Conservation (phyloP, 2,113 vertebrate genomes). For the Coptodon bakossiorum region DNA sequence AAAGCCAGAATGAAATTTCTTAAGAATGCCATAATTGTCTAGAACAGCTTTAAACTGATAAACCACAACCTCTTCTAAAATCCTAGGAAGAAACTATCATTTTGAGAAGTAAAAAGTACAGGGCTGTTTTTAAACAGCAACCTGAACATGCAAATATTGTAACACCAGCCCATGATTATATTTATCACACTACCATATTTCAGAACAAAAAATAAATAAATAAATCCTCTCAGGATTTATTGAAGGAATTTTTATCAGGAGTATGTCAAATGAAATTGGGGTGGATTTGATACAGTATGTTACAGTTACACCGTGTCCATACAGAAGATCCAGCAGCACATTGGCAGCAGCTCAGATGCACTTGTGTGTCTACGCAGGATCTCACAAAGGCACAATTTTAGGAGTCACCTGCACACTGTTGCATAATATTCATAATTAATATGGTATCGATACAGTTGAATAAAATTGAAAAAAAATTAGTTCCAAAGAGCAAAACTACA, state of each 20-base stretch:
- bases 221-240: neutral
- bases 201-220: neutral
- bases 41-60: neutral
- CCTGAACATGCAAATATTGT: neutral
- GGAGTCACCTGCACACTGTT: neutral
- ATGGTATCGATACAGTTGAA: neutral
- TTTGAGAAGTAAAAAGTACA: neutral
- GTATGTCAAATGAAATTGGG: neutral
- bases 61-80: neutral
- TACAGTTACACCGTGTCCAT: neutral
- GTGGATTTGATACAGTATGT: neutral
- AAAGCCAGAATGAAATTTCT: neutral
- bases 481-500: neutral
- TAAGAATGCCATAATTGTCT: neutral
- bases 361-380: neutral
- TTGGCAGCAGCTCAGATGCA: neutral
- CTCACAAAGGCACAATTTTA: neutral
- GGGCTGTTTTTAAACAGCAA: neutral
- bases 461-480: neutral
- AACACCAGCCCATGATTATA: neutral
- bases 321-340: neutral
- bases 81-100: neutral
- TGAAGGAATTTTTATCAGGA: neutral
- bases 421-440: neutral
- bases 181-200: neutral